Evolutionary conservation across 2,888 invertebrate genomes (phyloP).

Genomic region (Catocala fraxini): DNA sequence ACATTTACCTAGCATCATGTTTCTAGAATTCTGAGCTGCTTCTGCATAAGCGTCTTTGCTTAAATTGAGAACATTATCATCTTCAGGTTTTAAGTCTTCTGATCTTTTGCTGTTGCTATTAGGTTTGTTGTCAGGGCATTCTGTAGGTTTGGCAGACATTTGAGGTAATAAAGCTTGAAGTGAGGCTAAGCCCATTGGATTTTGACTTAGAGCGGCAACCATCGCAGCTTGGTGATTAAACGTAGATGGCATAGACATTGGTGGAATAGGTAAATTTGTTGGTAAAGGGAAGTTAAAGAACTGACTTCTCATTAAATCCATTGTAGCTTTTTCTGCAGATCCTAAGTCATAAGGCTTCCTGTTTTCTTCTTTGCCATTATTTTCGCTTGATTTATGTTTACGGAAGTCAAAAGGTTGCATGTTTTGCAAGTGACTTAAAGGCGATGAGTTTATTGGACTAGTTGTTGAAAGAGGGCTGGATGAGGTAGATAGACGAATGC

Average conservation of each 20-base stretch:
- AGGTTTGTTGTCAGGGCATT: conserved; percentile 77
- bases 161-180: conserved; percentile 89
- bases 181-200: conserved; percentile 88
- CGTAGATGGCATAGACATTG: conserved; percentile 83
- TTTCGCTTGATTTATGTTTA: conserved; percentile 84
- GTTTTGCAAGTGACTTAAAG: conserved; percentile 95
- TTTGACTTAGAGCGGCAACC: conserved; percentile 88
- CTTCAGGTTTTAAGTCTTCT: conserved; percentile 71
- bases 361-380: conserved; percentile 70
- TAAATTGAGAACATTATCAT: conserved; percentile 81
- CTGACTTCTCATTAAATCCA: conserved; percentile 89
- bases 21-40: conserved; percentile 77
- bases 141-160: conserved; percentile 85
- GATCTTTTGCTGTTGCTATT: conserved; percentile 63
- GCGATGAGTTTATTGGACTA: conserved; percentile 91
- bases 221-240: conserved; percentile 89
- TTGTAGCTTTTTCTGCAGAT: conserved; percentile 77
- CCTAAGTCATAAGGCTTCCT: conserved; percentile 82
- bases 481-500: conserved; percentile 79
- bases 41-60: conserved; percentile 81
- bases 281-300: conserved; percentile 89
- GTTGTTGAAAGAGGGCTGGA: conserved; percentile 82
- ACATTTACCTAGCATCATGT: conserved; percentile 88
- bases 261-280: conserved; percentile 89
- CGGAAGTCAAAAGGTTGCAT: conserved; percentile 99